Percentiles rank a stretch among this genome's conserved stretches.
phyloP scores from a whole-genome alignment of 2,888 invertebrate genomes.

The Acrobasis consociella region DNA sequence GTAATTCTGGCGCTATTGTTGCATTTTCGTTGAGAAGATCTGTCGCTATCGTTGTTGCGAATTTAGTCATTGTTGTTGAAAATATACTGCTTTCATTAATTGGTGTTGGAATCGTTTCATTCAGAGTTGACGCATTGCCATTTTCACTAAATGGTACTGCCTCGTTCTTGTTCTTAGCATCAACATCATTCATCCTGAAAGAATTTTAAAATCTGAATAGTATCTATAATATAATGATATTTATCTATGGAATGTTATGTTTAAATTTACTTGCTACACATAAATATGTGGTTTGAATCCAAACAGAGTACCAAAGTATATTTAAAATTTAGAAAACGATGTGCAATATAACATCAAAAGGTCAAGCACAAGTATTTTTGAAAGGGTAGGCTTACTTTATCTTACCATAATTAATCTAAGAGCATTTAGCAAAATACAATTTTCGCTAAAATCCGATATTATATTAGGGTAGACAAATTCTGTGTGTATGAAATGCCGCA shows the following conservation, averaged over 20 bases:
- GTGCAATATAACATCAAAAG: too few species aligned
- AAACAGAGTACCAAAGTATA: too few species aligned
- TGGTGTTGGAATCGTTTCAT: constrained; percentile 31
- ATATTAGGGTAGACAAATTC: too few species aligned
- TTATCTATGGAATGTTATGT: neutral
- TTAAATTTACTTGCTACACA: neutral
- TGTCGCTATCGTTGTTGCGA: neutral
- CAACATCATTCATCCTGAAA: constrained; percentile 74
- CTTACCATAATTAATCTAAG: too few species aligned
- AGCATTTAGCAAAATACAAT: too few species aligned
- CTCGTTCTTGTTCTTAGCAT: constrained; percentile 40
- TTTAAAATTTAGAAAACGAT: too few species aligned
- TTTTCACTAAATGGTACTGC: constrained; percentile 15
- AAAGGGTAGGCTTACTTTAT: too few species aligned
- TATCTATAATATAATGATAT: neutral
- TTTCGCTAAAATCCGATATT: too few species aligned
- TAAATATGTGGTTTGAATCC: too few species aligned
- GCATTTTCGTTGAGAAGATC: neutral
- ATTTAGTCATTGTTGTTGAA: neutral
- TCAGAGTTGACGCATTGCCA: constrained; percentile 22
- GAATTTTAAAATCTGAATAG: neutral
- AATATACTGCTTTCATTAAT: constrained; percentile 27
- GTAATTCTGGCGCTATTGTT: neutral
- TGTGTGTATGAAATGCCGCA: too few species aligned
- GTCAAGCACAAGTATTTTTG: too few species aligned